Conservation (phyloP, 2,888 invertebrate genomes). For the Athalia cordata region DNA sequence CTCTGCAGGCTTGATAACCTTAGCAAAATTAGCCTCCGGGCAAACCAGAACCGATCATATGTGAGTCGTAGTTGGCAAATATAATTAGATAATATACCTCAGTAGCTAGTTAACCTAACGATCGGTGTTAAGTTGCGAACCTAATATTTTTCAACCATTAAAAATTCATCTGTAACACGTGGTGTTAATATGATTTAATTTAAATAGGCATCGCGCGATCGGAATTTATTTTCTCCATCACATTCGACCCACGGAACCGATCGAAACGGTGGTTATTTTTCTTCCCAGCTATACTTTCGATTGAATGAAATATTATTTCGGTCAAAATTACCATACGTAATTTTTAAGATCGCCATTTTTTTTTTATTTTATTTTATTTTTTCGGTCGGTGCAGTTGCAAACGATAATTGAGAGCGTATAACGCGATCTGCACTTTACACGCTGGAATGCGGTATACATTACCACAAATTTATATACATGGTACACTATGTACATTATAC, state of each 20-base stretch:
- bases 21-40: slow-evolving; percentile 19
- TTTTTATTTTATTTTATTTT: no score
- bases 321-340: slow-evolving; percentile 53
- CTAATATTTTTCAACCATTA: slow-evolving; percentile 35
- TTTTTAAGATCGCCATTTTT: not conserved
- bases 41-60: slow-evolving; percentile 5
- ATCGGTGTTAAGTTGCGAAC: slow-evolving; percentile 35
- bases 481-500: no score
- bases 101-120: not conserved
- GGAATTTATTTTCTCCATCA: no score
- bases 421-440: not conserved
- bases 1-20: not conserved
- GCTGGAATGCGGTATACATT: not conserved
- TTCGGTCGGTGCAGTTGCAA: slow-evolving; percentile 15
- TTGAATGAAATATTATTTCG: slow-evolving; percentile 50
- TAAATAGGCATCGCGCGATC: not conserved
- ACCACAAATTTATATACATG: not conserved
- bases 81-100: slow-evolving; percentile 26
- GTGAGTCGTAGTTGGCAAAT: slow-evolving; percentile 27
- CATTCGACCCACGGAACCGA: not conserved
- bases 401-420: slow-evolving; percentile 13
- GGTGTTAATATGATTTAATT: not conserved
- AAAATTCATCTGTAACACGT: not conserved
- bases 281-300: slow-evolving; percentile 42
- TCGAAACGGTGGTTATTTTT: not conserved